Evolutionary conservation across 2,113 vertebrate genomes (phyloP).

Genomic region (Etheostoma spectabile): DNA sequence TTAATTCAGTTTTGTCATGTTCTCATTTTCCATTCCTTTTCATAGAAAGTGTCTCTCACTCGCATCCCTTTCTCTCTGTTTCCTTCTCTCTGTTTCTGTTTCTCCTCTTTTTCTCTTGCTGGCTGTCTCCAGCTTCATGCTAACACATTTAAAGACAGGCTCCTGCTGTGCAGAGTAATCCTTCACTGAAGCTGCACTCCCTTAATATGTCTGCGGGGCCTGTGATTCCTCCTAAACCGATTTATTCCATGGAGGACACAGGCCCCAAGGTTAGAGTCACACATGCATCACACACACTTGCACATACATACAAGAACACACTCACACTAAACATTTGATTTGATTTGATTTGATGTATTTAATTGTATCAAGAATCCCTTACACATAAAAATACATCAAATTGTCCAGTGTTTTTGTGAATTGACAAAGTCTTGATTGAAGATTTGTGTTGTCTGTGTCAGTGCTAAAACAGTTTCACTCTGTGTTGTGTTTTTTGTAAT

Average conservation of each 20-base stretch:
- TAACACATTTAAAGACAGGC: conserved; percentile 67
- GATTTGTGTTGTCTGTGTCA: neutral
- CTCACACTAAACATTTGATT: neutral
- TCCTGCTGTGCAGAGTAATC: conserved; percentile 67
- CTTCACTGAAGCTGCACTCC: conserved; percentile 47
- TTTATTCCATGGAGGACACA: conserved; percentile 58
- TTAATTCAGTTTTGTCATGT: conserved; percentile 2
- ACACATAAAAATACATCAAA: too few relatives aligned
- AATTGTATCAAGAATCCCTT: too few relatives aligned
- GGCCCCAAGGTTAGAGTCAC: conserved; percentile 51
- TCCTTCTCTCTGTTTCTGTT: neutral
- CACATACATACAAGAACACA: conserved; percentile 17
- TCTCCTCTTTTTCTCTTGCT: conserved; percentile 26
- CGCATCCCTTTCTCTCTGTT: conserved; percentile 12
- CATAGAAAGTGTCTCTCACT: neutral
- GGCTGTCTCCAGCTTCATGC: conserved; percentile 65
- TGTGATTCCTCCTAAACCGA: conserved; percentile 41
- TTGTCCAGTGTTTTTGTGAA: neutral
- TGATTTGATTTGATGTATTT: too few relatives aligned
- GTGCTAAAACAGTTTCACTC: neutral
- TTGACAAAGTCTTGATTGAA: neutral
- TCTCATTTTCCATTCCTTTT: conserved; percentile 4
- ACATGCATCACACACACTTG: neutral
- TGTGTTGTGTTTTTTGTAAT: neutral
- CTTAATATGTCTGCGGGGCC: conserved; percentile 45